Conservation (phyloP, 2,888 invertebrate species). For the Pseudoips prasinana region DNA sequence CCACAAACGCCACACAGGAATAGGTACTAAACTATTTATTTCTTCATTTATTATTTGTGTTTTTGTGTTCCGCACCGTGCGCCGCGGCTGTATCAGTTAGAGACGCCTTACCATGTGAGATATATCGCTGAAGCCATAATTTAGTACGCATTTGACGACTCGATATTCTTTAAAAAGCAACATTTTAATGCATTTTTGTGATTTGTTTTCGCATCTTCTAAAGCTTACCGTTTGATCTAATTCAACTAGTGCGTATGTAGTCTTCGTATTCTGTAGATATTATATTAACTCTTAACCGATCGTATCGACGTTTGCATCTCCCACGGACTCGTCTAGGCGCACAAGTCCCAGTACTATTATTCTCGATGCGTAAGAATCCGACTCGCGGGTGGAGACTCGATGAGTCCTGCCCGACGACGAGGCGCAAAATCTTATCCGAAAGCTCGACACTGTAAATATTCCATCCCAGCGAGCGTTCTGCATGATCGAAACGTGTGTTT, state of each 20-base stretch:
- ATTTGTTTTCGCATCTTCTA: conserved; percentile 65
- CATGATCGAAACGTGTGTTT: conserved; percentile 82
- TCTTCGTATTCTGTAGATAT: conserved; percentile 42
- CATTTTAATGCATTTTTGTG: conserved; percentile 79
- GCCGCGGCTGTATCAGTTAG: conserved; percentile 70
- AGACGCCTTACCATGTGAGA: conserved; percentile 66
- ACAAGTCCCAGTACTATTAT: too few species aligned
- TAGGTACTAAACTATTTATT: conserved; percentile 80
- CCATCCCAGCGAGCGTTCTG: conserved; percentile 75
- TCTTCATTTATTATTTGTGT: conserved; percentile 66
- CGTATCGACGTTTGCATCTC: conserved; percentile 51
- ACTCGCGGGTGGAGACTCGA: not conserved
- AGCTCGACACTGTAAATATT: conserved; percentile 66
- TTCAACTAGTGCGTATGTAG: conserved; percentile 52
- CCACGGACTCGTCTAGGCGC: conserved; percentile 15
- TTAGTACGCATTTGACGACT: conserved; percentile 66
- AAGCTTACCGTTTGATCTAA: conserved; percentile 70
- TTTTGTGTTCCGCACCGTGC: conserved; percentile 78
- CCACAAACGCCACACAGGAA: conserved; percentile 80
- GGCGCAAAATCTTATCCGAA: conserved; percentile 17
- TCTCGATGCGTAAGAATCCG: too few species aligned
- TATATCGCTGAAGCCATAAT: conserved; percentile 64
- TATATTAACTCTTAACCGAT: conserved; percentile 68
- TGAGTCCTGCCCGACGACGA: conserved; percentile 18
- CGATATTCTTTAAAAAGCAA: conserved; percentile 62